phyloP scores from a whole-genome alignment of 2,888 invertebrate species.

The Cosmorhoe ocellata region DNA sequence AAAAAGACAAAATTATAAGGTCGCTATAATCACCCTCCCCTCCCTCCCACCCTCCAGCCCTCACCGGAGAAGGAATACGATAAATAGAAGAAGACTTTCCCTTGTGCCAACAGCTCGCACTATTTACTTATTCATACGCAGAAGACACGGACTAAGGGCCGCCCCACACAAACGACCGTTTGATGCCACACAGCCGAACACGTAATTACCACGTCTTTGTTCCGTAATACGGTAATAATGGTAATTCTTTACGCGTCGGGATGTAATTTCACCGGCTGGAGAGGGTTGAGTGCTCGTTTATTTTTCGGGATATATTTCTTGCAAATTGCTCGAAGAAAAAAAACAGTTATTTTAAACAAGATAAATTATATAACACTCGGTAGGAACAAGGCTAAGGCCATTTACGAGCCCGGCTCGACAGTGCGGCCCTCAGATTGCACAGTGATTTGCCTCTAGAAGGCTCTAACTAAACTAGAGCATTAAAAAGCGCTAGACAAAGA shows the following conservation, averaged over 20 bases:
- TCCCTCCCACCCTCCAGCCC: too few species aligned
- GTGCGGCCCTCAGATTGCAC: too few species aligned
- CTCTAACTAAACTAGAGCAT: not conserved
- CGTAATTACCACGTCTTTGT: constrained; percentile 30
- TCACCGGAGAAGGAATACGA: too few species aligned
- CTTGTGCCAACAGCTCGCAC: too few species aligned
- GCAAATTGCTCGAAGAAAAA: not conserved
- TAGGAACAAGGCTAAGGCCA: too few species aligned
- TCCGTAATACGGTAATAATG: constrained; percentile 34
- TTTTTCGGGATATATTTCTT: constrained; percentile 15
- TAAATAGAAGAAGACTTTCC: too few species aligned
- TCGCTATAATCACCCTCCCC: too few species aligned
- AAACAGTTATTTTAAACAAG: too few species aligned
- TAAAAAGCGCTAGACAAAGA: constrained; percentile 1
- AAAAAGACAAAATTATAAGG: too few species aligned
- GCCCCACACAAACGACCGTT: constrained; percentile 30
- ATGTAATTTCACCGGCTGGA: constrained; percentile 16
- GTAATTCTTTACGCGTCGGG: constrained; percentile 33
- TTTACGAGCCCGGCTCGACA: too few species aligned
- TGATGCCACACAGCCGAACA: constrained; percentile 22
- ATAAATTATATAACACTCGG: too few species aligned
- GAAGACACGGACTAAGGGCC: constrained; percentile 16
- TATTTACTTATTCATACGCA: constrained; percentile 16
- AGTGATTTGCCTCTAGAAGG: too few species aligned
- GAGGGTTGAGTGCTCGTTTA: constrained; percentile 23